Evolutionary conservation across 2,888 invertebrate species (phyloP).

Genomic region (Brenthis ino): DNA sequence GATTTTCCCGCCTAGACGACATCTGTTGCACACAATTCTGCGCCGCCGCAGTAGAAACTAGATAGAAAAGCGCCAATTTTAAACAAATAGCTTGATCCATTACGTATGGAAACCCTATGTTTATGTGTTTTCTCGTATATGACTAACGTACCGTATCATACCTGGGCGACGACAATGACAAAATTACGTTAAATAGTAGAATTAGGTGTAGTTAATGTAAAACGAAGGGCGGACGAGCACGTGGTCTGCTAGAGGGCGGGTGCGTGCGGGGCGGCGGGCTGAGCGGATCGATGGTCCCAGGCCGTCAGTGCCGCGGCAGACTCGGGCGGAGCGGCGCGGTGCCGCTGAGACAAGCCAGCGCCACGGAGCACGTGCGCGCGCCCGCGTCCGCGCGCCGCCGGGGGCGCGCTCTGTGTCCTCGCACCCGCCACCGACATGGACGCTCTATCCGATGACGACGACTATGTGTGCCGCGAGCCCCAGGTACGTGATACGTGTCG

Average conservation of each 20-base stretch:
- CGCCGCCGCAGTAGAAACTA: conserved; percentile 60
- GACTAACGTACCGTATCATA: not conserved
- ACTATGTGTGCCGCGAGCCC: conserved; percentile 72
- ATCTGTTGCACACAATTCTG: conserved; percentile 71
- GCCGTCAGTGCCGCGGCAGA: conserved; percentile 70
- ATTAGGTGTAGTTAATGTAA: conserved; percentile 10
- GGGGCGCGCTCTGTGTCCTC: conserved; percentile 57
- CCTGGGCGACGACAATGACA: not conserved
- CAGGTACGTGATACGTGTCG: conserved; percentile 60
- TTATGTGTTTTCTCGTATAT: not conserved
- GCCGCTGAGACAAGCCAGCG: conserved; percentile 63
- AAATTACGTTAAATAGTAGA: conserved; percentile 1
- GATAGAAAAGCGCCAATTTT: conserved; percentile 51
- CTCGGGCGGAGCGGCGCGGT: conserved; percentile 77
- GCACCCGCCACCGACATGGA: conserved; percentile 66
- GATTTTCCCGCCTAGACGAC: conserved; percentile 73
- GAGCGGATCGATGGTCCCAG: conserved; percentile 64
- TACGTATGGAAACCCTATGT: conserved; percentile 1
- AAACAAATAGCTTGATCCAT: conserved; percentile 44
- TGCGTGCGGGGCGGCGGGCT: conserved; percentile 54
- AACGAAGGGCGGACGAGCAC: conserved; percentile 43
- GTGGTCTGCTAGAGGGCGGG: conserved; percentile 47
- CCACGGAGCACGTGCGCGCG: conserved; percentile 71
- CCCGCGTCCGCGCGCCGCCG: conserved; percentile 69
- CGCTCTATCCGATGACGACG: conserved; percentile 80